Evolutionary conservation across 2,888 invertebrate genomes (phyloP).

Genomic region (Meta bourneti): DNA sequence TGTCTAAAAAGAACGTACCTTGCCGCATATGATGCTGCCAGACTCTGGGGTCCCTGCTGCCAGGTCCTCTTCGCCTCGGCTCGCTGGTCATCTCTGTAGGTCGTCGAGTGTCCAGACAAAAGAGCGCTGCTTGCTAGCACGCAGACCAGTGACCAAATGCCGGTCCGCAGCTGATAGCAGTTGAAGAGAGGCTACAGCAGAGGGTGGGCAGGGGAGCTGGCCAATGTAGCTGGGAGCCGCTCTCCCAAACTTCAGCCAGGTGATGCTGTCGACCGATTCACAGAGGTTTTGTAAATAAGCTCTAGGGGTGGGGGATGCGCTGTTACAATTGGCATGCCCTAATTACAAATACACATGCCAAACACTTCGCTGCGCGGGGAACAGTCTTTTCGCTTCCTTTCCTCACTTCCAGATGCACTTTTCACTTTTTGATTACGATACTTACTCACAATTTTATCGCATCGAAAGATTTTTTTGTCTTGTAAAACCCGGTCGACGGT

Average conservation of each 20-base stretch:
- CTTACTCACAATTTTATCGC: no score
- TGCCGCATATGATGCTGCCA: slow-evolving; percentile 74
- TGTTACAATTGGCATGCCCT: slow-evolving; percentile 34
- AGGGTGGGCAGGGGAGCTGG: slow-evolving; percentile 43
- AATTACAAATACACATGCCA: slow-evolving; percentile 22
- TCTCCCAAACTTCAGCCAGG: slow-evolving; percentile 55
- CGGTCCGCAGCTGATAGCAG: slow-evolving; percentile 57
- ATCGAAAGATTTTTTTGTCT: no score
- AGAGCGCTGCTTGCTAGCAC: slow-evolving; percentile 64
- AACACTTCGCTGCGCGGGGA: not conserved
- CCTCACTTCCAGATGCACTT: no score
- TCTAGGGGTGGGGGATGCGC: slow-evolving; percentile 32
- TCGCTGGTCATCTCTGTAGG: slow-evolving; percentile 67
- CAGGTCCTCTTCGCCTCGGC: slow-evolving; percentile 63
- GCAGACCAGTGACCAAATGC: slow-evolving; percentile 75
- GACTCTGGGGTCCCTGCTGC: slow-evolving; percentile 65
- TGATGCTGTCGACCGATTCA: slow-evolving; percentile 17
- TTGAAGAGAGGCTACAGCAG: slow-evolving; percentile 28
- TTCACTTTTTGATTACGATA: no score
- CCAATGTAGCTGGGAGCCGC: slow-evolving; percentile 45
- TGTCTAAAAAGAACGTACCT: slow-evolving; percentile 47
- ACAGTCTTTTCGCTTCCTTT: not conserved
- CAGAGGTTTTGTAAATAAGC: slow-evolving; percentile 61
- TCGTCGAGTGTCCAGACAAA: slow-evolving; percentile 62
- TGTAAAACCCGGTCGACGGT: not conserved